Evolutionary conservation across 2,113 vertebrate species (phyloP), one percentile per base, ranked within the genome.

Genomic region (Dicrurus megarhynchus): DNA sequence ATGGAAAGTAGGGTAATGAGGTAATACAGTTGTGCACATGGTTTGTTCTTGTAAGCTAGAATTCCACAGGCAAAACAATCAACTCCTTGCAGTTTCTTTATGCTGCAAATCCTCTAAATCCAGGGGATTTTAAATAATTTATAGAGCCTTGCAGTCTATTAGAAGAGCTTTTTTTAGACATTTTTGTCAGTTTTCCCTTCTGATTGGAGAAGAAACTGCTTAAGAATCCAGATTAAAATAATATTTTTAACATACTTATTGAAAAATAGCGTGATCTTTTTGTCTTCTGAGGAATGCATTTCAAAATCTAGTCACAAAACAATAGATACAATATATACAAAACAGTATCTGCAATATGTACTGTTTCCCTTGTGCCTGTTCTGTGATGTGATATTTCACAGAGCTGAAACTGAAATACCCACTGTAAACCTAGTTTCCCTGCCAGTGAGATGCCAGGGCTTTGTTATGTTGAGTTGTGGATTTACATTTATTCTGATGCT

Each of bases 31-130:
- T 90, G 49, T 78, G 49, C 2, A 0, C 44, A 41, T 87, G 10
- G 7, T 86, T 94, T 82, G 19, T 91, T 85, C 70, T 70, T 76
- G 23, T 50, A 63, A 85, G 42, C 59, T 86, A 53, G 37, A 96
- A 81, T 90, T 89, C 41, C 52, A 68, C 73, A 68, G 41, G 60
- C 68, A 88, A 89, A 87, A 68, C 52, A 92, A 64, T 86, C 56
- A 84, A 9, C 26, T 93, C 44, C 30, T 89, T 87, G 70, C 55
- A 60, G n/a, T 78, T 91, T 93, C 68, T 95, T 77, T 78, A 37
- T 81, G 60, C 60, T 53, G 67, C 49, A 94, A 90, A 90, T 94
- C 77, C 49, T 84, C 49, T 59, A 75, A 95, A 82, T 87, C 78
- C 56, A 42, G 30, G 13, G 69, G 73, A 78, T 94, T 95, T 96